Evolutionary conservation across 2,888 invertebrate species (phyloP).

Genomic region (Dicranocentrus wangi): DNA sequence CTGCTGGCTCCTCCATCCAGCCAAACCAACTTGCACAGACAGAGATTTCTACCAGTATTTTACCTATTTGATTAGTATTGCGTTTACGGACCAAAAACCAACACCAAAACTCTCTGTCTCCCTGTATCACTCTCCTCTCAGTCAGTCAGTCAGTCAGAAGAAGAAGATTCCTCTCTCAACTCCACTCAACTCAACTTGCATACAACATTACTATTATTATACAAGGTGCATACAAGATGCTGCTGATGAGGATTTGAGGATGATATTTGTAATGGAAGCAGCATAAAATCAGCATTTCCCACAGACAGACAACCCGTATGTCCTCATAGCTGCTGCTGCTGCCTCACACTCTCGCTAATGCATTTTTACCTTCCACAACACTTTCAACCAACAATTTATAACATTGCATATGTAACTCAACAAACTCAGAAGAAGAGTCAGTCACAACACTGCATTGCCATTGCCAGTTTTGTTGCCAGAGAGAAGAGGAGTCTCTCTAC

Average conservation of each 20-base stretch:
- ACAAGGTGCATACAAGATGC: constrained; percentile 15
- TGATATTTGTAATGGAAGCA: constrained; percentile 30
- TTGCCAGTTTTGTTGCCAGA: neutral
- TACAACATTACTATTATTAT: too few relatives aligned
- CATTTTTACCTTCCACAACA: constrained; percentile 35
- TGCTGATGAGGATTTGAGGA: neutral
- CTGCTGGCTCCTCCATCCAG: too few relatives aligned
- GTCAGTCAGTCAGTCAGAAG: too few relatives aligned
- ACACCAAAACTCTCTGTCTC: too few relatives aligned
- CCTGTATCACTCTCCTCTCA: too few relatives aligned
- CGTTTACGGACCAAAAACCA: too few relatives aligned
- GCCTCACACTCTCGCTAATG: constrained; percentile 6
- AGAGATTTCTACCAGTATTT: too few relatives aligned
- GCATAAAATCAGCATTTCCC: constrained; percentile 54
- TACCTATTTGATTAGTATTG: too few relatives aligned
- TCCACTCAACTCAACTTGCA: too few relatives aligned
- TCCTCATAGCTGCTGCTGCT: constrained; percentile 7
- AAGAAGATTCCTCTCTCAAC: too few relatives aligned
- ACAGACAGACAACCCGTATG: constrained; percentile 34
- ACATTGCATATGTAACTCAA: neutral
- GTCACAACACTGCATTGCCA: constrained; percentile 24
- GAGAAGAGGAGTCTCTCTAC: constrained; percentile 1
- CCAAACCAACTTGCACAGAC: too few relatives aligned
- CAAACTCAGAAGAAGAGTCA: neutral
- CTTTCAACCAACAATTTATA: neutral